Evolutionary conservation across 2,888 invertebrate genomes (phyloP).

Genomic region (Globia sparganii): DNA sequence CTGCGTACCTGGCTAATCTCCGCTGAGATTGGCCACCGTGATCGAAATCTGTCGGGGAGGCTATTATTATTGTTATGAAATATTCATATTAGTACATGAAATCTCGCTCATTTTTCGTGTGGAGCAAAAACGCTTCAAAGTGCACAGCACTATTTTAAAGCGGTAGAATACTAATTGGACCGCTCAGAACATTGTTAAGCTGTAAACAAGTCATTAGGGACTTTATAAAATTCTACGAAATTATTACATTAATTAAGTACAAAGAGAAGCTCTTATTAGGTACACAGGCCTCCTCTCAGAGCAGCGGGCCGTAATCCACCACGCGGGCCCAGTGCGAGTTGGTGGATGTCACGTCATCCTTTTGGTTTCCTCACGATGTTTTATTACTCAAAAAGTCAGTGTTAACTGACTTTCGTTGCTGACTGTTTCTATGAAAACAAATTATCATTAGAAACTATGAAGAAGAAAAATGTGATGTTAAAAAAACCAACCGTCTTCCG

Average conservation of each 20-base stretch:
- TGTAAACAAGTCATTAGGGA: conserved; percentile 2
- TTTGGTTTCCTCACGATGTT: background rate
- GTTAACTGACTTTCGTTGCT: background rate
- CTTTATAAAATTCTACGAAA: too few species aligned
- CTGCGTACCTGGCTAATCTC: too few species aligned
- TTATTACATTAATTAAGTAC: background rate
- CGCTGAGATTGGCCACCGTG: too few species aligned
- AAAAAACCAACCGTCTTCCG: too few species aligned
- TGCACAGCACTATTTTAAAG: conserved; percentile 9
- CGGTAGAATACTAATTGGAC: conserved; percentile 30
- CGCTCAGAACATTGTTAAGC: background rate
- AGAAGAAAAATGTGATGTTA: background rate
- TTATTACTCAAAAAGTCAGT: background rate
- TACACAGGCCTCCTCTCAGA: background rate
- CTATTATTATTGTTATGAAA: too few species aligned
- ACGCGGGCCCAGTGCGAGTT: background rate
- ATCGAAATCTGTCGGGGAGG: too few species aligned
- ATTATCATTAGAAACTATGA: background rate
- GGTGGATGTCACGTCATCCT: background rate
- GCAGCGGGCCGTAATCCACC: background rate
- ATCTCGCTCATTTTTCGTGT: background rate
- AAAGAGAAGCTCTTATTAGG: background rate
- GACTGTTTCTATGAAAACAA: background rate
- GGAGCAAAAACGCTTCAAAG: conserved; percentile 5
- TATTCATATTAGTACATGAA: background rate